A percentile compares a stretch with the other conserved stretches of the same genome.
phyloP scores from a whole-genome alignment of 2,113 vertebrate species.

The Dendrocopos noguchii region DNA sequence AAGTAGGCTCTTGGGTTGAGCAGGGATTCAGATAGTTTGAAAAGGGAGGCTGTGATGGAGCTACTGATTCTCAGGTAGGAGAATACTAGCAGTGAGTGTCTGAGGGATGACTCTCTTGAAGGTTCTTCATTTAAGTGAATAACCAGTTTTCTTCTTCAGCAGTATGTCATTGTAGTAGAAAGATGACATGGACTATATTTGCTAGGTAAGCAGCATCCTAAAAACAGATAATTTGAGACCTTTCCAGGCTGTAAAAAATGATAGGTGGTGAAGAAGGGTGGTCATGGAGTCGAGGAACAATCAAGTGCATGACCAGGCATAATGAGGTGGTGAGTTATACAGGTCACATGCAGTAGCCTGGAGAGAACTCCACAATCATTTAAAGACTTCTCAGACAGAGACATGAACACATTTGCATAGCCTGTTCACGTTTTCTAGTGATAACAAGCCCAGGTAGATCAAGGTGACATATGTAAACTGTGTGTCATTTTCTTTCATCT shows the following conservation, averaged over 20 bases:
- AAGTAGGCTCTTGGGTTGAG: background rate
- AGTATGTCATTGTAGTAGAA: background rate
- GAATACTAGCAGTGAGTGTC: rapidly evolving
- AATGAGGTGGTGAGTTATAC: background rate
- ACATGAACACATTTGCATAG: background rate
- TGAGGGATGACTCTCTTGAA: background rate
- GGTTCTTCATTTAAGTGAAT: background rate
- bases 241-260: background rate
- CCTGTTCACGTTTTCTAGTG: rapidly evolving
- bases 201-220: background rate
- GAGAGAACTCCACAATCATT: background rate
- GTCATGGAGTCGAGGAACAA: background rate
- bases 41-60: background rate
- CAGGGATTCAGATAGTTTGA: background rate
- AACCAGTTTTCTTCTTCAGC: background rate
- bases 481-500: background rate
- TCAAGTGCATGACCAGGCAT: background rate
- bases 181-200: background rate
- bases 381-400: background rate
- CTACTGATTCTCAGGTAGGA: background rate
- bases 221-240: background rate
- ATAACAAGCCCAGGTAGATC: background rate
- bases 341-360: background rate
- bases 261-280: background rate
- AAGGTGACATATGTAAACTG: background rate